Evolutionary conservation across 2,113 vertebrate species (phyloP), one percentile per base, ranked within the genome.

Genomic region (Apodemus speciosus): DNA sequence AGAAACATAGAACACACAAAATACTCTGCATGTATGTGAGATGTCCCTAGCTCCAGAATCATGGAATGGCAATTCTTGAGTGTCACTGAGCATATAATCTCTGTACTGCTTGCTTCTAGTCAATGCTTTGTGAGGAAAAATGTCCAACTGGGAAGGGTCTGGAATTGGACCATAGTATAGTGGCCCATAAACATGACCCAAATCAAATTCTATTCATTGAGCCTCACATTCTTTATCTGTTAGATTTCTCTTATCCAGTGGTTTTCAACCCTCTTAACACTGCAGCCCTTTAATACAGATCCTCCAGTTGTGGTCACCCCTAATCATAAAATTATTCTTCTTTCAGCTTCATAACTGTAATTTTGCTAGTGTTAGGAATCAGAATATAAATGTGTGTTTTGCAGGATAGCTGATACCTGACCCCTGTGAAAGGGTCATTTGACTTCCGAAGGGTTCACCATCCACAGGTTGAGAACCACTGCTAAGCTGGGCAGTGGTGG

Each of bases 171-270:
- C 21, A 83, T 86, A 89, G 7, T 13, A 51, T 9, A 79, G 30
- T 88, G 21, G 38, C 4, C 30, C 38, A 58, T 86, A 90, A 87
- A 80, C 6, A 51, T 93, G 60, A 79, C 3, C 60, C 35, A 62
- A 92, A 66, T 49, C 8, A 68, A 85, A 94, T 95, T 92, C 35
- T 30, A 51, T 76, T 93, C 76, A 30, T 18, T 60, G n/a, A 94
- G 1, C 25, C n/a, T 91, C 25, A 88, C 66, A 69, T 73, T 83
- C 62, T 88, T 94, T 38, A 93, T 87, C 27, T 89, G 2, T n/a
- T 46, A 92, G 20, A 49, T 80, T 72, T 94, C 64, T 88, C 53
- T 73, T 73, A 64, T 81, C n/a, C 56, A 81, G 23, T 60, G 23
- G 13, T 40, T 60, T n/a, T 81, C 13, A 81, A 81, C 23, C 23